These are phyloP conservation scores for Lycorma delicatula DNA, from an alignment of 1,140 invertebrate species.

Conservation along the genomic window DNA sequence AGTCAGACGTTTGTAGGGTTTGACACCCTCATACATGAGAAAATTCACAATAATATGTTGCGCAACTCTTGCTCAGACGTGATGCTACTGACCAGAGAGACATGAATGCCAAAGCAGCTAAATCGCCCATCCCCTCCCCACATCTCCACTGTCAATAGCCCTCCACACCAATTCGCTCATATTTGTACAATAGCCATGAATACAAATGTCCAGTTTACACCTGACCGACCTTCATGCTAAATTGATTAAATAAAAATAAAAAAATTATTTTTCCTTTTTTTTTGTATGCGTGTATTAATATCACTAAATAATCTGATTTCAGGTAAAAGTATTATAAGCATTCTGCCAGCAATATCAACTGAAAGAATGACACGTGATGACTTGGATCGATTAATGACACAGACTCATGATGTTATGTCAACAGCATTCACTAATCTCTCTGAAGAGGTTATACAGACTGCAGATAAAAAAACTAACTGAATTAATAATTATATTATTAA, in stretches of 20 bases:
- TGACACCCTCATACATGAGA: too few species aligned
- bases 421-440: constrained; percentile 46
- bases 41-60: too few species aligned
- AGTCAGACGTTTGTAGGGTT: too few species aligned
- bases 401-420: constrained; percentile 55
- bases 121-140: too few species aligned
- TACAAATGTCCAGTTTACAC: neutral
- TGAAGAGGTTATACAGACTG: constrained; percentile 22
- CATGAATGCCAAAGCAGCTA: too few species aligned
- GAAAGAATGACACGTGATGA: constrained; percentile 51
- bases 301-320: constrained; percentile 28
- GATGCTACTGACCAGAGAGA: too few species aligned
- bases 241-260: neutral
- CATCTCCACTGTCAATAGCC: neutral
- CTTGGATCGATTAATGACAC: constrained; percentile 53
- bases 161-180: too few species aligned
- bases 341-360: constrained; percentile 60
- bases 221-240: neutral
- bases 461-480: neutral
- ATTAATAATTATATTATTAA: too few species aligned
- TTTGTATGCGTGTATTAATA: neutral
- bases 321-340: constrained; percentile 58
- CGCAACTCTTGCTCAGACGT: too few species aligned
- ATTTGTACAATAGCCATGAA: neutral
- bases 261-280: neutral